Base-by-base conservation (phyloP, 2,113 vertebrate species). In the Chaetodon trifascialis region DNA sequence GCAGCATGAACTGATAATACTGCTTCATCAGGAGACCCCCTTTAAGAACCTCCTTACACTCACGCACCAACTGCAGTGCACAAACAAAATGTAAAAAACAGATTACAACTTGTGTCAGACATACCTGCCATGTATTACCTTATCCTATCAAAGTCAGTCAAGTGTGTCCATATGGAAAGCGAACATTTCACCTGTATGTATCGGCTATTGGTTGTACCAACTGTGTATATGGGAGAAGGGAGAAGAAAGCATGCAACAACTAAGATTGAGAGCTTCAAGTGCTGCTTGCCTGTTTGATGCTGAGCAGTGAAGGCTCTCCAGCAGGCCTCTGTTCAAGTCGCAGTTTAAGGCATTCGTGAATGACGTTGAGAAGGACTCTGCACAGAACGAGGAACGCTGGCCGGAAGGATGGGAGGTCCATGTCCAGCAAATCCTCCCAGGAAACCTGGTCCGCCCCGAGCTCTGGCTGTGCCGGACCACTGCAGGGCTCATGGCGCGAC, bases 11-110 rank as follows among this genome's bases (percentile, higher is more conserved):
- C 94, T 99, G 98, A 92, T 99, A 99, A 93, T 99, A 99, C 95
- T 98, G 98, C 94, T 99, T 99, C 98, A 99, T 99, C 78, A 99
- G 90, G 4, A 99, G 96, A 11, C 98, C 98, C 0, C 98, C 98
- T 90, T 99, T 99, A 66, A 99, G 94, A 72, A 99, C 97, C 89
- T 99, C 98, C 82, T 98, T 99, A 87, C 98, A 99, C 91, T 99
- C 98, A 11, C 98, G 96, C 85, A 98, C 98, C 93, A 99, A 94
- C 98, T 99, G 94, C 90, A 95, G 92, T 74, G 73, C 40, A 82
- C 71, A 88, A 49, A 51, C 12, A 74, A 73, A 1, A 54, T 40
- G 23, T 17, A 34, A 70, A 58, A 49, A 49, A 47, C 11, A 72
- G 9, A 59, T 85, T 68, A 83, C 75, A 30, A 47, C 4, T 23